phyloP scores from a whole-genome alignment of 2,888 invertebrate species.

The Argyra leucocephala region DNA sequence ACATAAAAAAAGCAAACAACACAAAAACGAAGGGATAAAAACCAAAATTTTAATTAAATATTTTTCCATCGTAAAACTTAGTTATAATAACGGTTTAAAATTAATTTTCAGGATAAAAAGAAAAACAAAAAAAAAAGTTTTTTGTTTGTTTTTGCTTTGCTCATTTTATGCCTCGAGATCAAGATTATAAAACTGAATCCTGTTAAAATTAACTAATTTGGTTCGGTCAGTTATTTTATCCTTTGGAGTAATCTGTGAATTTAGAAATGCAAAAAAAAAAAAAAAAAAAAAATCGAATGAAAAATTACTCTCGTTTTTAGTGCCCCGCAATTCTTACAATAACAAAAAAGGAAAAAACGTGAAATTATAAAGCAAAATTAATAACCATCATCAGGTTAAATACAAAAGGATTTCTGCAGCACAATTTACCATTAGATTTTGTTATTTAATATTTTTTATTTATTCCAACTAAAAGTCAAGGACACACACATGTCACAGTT shows the following conservation, averaged over 20 bases:
- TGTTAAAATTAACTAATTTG: not conserved
- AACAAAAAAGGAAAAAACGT: too few relatives aligned
- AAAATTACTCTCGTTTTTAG: too few relatives aligned
- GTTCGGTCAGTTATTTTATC: not conserved
- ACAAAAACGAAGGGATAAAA: not conserved
- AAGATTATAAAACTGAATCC: not conserved
- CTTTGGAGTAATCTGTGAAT: not conserved
- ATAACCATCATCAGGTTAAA: too few relatives aligned
- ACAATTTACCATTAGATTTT: too few relatives aligned
- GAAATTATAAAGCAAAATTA: too few relatives aligned
- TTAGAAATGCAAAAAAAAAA: too few relatives aligned
- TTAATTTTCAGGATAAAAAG: not conserved
- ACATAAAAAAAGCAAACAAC: not conserved
- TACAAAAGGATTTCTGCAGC: too few relatives aligned
- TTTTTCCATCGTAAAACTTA: not conserved
- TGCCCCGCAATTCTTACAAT: too few relatives aligned
- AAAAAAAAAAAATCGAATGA: too few relatives aligned
- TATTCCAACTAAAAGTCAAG: too few relatives aligned
- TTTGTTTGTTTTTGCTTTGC: not conserved
- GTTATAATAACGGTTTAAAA: not conserved
- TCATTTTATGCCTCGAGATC: not conserved
- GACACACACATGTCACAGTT: too few relatives aligned
- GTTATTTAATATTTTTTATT: too few relatives aligned
- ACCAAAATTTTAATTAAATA: conserved; percentile 6
- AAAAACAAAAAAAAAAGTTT: not conserved